A percentile compares a stretch with the other conserved stretches of the same genome.
Conservation (phyloP, 2,113 vertebrate species). For the Eretmochelys imbricata region DNA sequence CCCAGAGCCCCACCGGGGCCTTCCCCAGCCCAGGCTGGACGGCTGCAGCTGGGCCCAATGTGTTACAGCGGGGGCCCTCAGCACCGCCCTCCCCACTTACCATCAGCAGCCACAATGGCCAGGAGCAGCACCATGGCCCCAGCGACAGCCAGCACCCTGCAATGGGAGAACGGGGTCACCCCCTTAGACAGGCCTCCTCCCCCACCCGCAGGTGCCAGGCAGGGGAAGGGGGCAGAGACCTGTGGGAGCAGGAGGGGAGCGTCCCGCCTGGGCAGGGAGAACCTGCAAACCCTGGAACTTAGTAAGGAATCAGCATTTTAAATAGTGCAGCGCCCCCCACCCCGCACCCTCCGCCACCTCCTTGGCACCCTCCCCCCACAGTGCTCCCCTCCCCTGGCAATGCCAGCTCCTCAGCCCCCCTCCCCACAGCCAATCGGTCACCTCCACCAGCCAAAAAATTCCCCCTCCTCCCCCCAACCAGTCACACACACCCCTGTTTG, state of each 20-base stretch:
- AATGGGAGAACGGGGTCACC: neutral
- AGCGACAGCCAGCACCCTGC: neutral
- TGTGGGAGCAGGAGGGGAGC: neutral
- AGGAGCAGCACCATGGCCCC: neutral
- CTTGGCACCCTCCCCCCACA: neutral
- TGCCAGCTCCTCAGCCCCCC: neutral
- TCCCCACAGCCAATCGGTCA: too few relatives aligned
- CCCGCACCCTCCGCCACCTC: too few relatives aligned
- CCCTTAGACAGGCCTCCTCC: neutral
- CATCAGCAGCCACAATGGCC: neutral
- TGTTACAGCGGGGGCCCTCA: neutral
- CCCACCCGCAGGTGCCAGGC: too few relatives aligned
- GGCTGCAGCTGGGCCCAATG: neutral
- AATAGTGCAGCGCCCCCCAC: too few relatives aligned
- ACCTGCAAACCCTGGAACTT: too few relatives aligned
- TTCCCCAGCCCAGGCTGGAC: too few relatives aligned
- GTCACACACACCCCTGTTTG: neutral
- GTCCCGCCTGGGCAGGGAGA: neutral
- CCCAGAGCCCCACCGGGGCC: neutral
- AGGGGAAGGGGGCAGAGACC: neutral
- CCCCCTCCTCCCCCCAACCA: neutral
- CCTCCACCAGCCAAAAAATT: neutral
- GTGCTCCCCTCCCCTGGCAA: too few relatives aligned
- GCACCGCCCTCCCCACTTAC: neutral
- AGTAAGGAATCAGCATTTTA: neutral